These are phyloP conservation scores for Cyaniris semiargus DNA, from an alignment of 2,888 invertebrate species.

Conservation along the genomic window DNA sequence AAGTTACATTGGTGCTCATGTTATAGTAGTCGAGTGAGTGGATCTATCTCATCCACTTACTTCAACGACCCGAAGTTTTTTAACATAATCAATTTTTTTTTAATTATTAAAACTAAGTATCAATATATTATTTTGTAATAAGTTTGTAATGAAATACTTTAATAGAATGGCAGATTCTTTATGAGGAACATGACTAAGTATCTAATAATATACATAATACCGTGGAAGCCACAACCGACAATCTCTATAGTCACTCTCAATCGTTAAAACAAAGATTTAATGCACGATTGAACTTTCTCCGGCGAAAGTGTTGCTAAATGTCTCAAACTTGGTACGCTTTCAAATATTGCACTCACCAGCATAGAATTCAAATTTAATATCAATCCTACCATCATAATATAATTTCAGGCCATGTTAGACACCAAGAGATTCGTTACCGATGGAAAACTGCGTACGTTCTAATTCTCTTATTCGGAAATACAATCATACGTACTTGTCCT, in stretches of 20 bases:
- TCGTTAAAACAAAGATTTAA: conserved; percentile 63
- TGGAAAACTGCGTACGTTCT: not conserved
- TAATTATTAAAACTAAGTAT: too few relatives aligned
- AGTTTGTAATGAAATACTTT: too few relatives aligned
- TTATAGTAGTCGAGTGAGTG: not conserved
- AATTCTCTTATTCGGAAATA: not conserved
- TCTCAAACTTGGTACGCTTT: conserved; percentile 66
- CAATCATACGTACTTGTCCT: too few relatives aligned
- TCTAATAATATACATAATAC: conserved; percentile 25
- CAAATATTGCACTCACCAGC: conserved; percentile 51
- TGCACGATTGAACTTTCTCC: conserved; percentile 74
- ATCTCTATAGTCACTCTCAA: conserved; percentile 30
- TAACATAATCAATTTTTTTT: too few relatives aligned
- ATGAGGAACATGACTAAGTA: not conserved
- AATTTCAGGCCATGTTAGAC: not conserved
- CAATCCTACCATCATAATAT: not conserved
- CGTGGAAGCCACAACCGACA: conserved; percentile 23
- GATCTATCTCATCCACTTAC: not conserved
- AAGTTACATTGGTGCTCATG: not conserved
- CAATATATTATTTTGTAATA: too few relatives aligned
- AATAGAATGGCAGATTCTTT: too few relatives aligned
- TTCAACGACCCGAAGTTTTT: not conserved
- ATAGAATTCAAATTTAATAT: conserved; percentile 18
- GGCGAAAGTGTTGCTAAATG: conserved; percentile 74
- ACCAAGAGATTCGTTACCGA: not conserved